A percentile compares a stretch with the other conserved stretches of the same genome.
These are phyloP conservation scores for Hipparchia semele DNA, from an alignment of 2,888 invertebrate genomes.

Conservation along the genomic window DNA sequence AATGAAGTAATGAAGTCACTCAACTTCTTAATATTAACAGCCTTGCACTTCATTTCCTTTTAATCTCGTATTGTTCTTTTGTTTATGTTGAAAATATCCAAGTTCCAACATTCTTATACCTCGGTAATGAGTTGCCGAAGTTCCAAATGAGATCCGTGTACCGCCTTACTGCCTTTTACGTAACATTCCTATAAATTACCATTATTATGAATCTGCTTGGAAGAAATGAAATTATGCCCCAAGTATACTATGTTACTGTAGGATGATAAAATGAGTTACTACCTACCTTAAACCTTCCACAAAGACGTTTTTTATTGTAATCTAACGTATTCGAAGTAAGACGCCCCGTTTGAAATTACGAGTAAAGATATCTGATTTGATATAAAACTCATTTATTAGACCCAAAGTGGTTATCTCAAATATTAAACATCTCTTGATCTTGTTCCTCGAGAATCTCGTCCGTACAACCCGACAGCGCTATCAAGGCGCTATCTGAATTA, in stretches of 20 bases:
- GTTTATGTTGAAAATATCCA: constrained; percentile 8
- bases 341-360: constrained; percentile 9
- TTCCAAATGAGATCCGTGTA: background rate
- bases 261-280: background rate
- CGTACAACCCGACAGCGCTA: background rate
- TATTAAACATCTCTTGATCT: constrained; percentile 18
- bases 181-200: background rate
- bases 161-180: background rate
- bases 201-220: background rate
- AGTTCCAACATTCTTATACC: background rate
- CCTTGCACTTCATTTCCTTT: background rate
- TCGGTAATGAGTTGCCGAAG: constrained; percentile 4
- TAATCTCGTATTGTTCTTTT: background rate
- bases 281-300: background rate
- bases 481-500: constrained; percentile 9
- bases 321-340: constrained; percentile 7
- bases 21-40: background rate
- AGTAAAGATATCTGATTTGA: constrained; percentile 10
- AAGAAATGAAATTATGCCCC: background rate
- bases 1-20: background rate
- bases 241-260: background rate
- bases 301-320: background rate
- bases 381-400: constrained; percentile 17
- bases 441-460: constrained; percentile 5
- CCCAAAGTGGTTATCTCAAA: constrained; percentile 17